Evolutionary conservation across 2,113 vertebrate species (phyloP).

Genomic region (Xyrauchen texanus): DNA sequence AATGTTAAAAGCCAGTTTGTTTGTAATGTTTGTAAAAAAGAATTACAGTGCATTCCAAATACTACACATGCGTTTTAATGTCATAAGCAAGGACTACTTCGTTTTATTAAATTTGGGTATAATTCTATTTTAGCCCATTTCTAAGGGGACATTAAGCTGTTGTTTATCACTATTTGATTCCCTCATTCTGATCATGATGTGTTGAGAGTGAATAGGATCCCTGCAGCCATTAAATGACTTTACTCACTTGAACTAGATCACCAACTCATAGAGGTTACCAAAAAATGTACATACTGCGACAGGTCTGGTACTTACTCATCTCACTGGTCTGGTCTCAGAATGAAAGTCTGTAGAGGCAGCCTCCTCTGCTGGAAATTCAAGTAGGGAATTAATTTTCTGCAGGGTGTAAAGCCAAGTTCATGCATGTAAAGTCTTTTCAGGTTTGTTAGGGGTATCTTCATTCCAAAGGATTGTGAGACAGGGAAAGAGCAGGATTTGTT

Average conservation of each 20-base stretch:
- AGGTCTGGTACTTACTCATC: slow-evolving; percentile 76
- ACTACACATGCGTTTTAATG: slow-evolving; percentile 72
- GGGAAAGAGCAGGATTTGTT: slow-evolving; percentile 68
- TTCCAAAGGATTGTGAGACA: slow-evolving; percentile 78
- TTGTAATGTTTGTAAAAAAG: slow-evolving; percentile 78
- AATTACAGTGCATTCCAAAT: slow-evolving; percentile 85
- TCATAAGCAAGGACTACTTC: slow-evolving; percentile 84
- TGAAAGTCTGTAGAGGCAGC: slow-evolving; percentile 56
- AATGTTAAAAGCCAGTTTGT: slow-evolving; percentile 61
- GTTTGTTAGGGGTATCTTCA: slow-evolving; percentile 73
- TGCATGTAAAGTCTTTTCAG: slow-evolving; percentile 62
- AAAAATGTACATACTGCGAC: slow-evolving; percentile 76
- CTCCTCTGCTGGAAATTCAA: slow-evolving; percentile 61
- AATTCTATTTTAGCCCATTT: slow-evolving; percentile 70
- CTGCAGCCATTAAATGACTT: slow-evolving; percentile 70
- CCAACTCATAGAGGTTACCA: slow-evolving; percentile 79
- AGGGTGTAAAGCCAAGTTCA: slow-evolving; percentile 69
- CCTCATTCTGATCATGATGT: slow-evolving; percentile 83
- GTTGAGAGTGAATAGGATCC: slow-evolving; percentile 70
- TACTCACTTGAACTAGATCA: slow-evolving; percentile 70
- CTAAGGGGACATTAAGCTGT: slow-evolving; percentile 83
- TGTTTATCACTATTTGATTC: slow-evolving; percentile 69
- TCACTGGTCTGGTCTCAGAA: slow-evolving; percentile 70
- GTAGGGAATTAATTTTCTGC: slow-evolving; percentile 69
- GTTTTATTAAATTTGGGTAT: slow-evolving; percentile 74